Percentiles rank a stretch among this genome's conserved stretches.
These are phyloP conservation scores for Aphelinus certus DNA, from an alignment of 1,140 invertebrate genomes.

Conservation along the genomic window DNA sequence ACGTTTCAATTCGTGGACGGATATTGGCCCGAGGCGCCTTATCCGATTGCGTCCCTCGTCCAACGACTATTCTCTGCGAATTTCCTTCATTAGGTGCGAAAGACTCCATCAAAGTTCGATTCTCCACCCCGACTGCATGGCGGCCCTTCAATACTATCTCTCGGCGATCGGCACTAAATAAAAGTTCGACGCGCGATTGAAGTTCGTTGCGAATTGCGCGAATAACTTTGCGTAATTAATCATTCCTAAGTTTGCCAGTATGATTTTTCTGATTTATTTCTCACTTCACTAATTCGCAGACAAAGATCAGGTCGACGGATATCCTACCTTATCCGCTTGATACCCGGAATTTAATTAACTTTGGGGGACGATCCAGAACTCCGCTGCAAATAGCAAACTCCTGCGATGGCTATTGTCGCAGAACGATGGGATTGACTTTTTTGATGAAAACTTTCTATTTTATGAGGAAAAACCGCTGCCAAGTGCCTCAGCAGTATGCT, in stretches of 20 bases:
- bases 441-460: no score
- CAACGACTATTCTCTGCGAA: conserved; percentile 5
- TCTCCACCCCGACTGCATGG: not conserved
- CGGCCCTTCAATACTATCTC: conserved; percentile 12
- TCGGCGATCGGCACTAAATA: not conserved
- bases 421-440: no score
- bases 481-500: no score
- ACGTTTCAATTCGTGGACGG: conserved; percentile 64
- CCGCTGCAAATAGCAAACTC: no score
- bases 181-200: conserved; percentile 14
- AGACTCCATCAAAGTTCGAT: conserved; percentile 34
- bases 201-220: not conserved
- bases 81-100: conserved; percentile 32
- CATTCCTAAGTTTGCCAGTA: conserved; percentile 5
- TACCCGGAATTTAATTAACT: no score
- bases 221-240: conserved; percentile 26
- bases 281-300: not conserved
- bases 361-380: no score
- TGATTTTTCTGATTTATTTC: not conserved
- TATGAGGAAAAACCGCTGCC: no score
- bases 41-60: conserved; percentile 5
- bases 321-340: no score
- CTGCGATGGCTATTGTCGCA: no score
- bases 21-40: conserved; percentile 56
- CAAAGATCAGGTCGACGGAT: no score